phyloP scores from a whole-genome alignment of 2,797 vertebrate genomes.

The Phataginus tetradactyla region DNA sequence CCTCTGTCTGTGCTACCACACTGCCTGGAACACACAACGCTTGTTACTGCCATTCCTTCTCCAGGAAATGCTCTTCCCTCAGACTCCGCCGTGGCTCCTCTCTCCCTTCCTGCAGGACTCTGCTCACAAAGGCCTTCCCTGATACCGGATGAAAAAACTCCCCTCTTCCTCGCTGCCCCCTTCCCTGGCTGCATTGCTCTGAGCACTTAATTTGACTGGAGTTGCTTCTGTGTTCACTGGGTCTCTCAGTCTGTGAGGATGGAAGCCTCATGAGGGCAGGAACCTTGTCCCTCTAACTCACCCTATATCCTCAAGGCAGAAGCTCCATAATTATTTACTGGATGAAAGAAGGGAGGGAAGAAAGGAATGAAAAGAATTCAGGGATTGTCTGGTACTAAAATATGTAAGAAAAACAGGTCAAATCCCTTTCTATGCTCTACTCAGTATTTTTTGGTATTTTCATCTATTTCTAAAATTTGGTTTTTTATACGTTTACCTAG shows the following conservation, averaged over 20 bases:
- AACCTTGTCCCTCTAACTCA: neutral
- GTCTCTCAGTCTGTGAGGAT: neutral
- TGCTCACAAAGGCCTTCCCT: neutral
- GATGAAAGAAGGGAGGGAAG: neutral
- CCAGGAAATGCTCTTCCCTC: neutral
- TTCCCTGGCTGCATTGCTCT: neutral
- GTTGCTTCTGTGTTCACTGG: neutral
- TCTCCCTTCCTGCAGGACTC: neutral
- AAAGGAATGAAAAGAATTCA: neutral
- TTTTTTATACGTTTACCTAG: conserved; percentile 1
- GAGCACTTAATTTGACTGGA: neutral
- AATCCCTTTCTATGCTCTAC: neutral
- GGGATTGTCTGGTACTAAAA: neutral
- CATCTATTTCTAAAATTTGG: neutral
- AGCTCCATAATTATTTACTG: neutral
- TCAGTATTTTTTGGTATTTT: neutral
- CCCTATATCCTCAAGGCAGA: neutral
- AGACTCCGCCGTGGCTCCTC: neutral
- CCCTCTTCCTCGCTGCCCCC: neutral
- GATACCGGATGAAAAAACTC: neutral
- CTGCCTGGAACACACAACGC: neutral
- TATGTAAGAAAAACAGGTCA: neutral
- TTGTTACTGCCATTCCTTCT: neutral
- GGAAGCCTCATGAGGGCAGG: neutral
- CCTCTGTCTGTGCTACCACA: neutral